Evolutionary conservation across 2,888 invertebrate species (phyloP).

Genomic region (Ophonus ardosiacus): DNA sequence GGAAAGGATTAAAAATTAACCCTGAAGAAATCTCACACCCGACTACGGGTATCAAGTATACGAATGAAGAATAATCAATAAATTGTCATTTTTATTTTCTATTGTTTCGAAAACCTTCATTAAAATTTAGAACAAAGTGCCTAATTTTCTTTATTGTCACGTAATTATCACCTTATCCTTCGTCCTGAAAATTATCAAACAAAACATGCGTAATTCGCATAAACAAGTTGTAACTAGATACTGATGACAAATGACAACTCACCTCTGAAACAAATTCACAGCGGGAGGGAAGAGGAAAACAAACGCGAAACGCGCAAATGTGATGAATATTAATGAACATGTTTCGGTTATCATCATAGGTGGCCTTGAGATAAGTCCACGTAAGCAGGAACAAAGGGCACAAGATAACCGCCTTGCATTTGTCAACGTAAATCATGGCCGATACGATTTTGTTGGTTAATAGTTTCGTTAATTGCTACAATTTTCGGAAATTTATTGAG

Average conservation of each 20-base stretch:
- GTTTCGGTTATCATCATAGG: conserved; percentile 52
- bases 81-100: too few relatives aligned
- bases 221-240: conserved; percentile 55
- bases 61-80: too few relatives aligned
- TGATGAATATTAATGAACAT: conserved; percentile 56
- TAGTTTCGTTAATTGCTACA: conserved; percentile 8
- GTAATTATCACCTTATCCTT: conserved; percentile 7
- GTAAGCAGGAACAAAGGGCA: conserved; percentile 54
- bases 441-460: conserved; percentile 9
- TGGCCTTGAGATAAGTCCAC: conserved; percentile 60
- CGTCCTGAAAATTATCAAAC: conserved; percentile 34
- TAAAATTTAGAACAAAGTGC: neutral
- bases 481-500: conserved; percentile 31
- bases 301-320: conserved; percentile 52
- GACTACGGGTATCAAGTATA: too few relatives aligned
- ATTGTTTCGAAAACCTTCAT: neutral
- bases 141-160: neutral
- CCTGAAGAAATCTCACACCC: too few relatives aligned
- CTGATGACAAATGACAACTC: conserved; percentile 50
- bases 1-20: too few relatives aligned
- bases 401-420: conserved; percentile 46
- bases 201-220: conserved; percentile 36
- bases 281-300: conserved; percentile 32
- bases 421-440: conserved; percentile 40
- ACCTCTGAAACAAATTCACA: neutral